Evolutionary conservation across 2,797 vertebrate species (phyloP).

Genomic region (Poeciliopsis infans): DNA sequence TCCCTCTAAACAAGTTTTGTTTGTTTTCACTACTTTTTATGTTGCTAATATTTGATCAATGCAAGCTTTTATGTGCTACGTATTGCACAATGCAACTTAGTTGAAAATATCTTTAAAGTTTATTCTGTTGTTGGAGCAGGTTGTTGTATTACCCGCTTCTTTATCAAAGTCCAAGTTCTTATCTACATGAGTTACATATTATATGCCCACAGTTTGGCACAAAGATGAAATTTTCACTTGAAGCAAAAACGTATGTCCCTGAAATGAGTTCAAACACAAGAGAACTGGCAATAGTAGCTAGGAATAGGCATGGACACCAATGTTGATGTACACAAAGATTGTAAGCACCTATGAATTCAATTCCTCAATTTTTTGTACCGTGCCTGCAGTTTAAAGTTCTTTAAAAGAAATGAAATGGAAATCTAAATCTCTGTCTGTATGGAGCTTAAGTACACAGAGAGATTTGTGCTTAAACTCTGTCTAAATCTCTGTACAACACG

Average conservation of each 20-base stretch:
- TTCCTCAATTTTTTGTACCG: neutral
- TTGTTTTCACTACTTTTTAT: neutral
- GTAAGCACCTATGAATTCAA: neutral
- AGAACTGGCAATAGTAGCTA: neutral
- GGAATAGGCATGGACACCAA: neutral
- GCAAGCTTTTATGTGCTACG: neutral
- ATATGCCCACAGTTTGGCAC: neutral
- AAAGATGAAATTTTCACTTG: neutral
- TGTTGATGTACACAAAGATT: neutral
- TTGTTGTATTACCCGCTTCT: neutral
- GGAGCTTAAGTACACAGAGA: too few relatives aligned
- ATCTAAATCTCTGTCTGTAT: too few relatives aligned
- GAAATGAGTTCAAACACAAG: neutral
- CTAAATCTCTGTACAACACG: too few relatives aligned
- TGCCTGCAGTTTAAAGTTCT: neutral
- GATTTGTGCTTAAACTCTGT: too few relatives aligned
- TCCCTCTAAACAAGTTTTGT: neutral
- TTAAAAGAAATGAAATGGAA: too few relatives aligned
- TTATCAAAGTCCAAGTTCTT: constrained; percentile 54
- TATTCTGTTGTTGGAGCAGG: neutral
- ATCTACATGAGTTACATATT: constrained; percentile 40
- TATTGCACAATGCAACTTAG: neutral
- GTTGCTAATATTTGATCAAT: neutral
- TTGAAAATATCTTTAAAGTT: neutral
- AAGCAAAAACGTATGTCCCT: neutral